phyloP scores from a whole-genome alignment of 2,797 vertebrate genomes.

The Tokudaia muenninki region DNA sequence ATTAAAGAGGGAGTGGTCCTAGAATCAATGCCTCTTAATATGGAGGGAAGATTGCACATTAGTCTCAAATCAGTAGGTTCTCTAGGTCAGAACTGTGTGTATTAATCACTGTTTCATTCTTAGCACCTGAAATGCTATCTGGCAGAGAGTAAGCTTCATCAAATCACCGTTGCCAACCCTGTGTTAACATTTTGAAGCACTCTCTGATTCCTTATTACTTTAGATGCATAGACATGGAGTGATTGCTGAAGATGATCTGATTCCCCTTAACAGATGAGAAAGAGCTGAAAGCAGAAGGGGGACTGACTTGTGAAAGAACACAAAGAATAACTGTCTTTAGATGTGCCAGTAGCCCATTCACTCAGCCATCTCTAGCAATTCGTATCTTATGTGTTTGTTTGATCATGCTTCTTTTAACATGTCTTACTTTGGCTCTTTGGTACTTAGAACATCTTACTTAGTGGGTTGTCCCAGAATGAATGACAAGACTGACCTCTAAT shows the following conservation, averaged over 20 bases:
- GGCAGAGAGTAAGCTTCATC: neutral
- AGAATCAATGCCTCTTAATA: neutral
- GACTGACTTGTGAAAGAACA: neutral
- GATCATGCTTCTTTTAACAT: neutral
- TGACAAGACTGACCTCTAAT: neutral
- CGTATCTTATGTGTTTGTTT: neutral
- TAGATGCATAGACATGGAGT: neutral
- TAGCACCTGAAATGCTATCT: neutral
- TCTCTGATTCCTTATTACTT: neutral
- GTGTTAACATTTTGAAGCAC: neutral
- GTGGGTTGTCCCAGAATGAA: constrained; percentile 20
- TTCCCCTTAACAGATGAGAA: neutral
- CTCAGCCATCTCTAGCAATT: neutral
- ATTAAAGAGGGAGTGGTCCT: neutral
- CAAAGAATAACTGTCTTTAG: neutral
- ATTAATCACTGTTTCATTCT: constrained; percentile 37
- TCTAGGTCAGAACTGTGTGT: neutral
- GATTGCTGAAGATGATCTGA: constrained; percentile 9
- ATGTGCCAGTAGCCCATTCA: neutral
- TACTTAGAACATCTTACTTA: constrained; percentile 22
- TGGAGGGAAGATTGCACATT: too few relatives aligned
- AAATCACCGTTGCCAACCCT: neutral
- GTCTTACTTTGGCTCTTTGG: neutral
- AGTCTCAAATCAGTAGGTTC: neutral
- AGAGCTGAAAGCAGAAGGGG: constrained; percentile 9